Conservation (phyloP, 2,113 vertebrate genomes). For the Noturus placidus region DNA sequence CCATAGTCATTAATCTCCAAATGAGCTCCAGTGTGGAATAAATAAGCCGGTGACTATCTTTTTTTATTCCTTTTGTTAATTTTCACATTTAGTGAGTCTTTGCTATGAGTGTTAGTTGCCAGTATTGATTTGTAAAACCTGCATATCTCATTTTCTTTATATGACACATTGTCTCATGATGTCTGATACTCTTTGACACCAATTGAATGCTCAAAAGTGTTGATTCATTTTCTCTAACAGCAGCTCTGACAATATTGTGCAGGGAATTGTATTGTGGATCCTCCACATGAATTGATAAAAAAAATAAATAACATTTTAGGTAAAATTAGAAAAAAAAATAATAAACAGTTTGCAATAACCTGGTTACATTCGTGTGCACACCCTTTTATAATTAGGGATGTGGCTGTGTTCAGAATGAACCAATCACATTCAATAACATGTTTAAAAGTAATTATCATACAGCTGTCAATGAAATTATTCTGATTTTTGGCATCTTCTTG, state of each 20-base stretch:
- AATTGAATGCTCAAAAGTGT: background rate
- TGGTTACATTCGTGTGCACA: too few species aligned
- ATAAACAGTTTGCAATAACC: too few species aligned
- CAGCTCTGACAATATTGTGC: background rate
- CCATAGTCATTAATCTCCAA: constrained; percentile 20
- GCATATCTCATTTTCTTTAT: background rate
- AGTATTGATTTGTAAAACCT: background rate
- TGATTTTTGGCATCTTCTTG: too few species aligned
- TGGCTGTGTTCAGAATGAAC: too few species aligned
- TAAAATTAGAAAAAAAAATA: too few species aligned
- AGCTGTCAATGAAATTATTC: too few species aligned
- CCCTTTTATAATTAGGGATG: too few species aligned
- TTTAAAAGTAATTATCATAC: too few species aligned
- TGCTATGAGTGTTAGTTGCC: background rate
- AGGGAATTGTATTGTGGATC: background rate
- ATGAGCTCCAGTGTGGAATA: background rate
- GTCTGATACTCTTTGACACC: background rate
- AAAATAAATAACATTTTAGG: too few species aligned
- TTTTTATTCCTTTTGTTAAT: background rate
- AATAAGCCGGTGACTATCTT: too few species aligned
- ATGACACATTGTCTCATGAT: background rate
- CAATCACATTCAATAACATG: too few species aligned
- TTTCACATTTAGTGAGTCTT: background rate
- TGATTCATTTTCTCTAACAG: background rate
- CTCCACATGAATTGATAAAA: too few species aligned